Percentiles rank a stretch among this genome's conserved stretches.
Conservation (phyloP, 2,113 vertebrate species). For the Aphyosemion australe region DNA sequence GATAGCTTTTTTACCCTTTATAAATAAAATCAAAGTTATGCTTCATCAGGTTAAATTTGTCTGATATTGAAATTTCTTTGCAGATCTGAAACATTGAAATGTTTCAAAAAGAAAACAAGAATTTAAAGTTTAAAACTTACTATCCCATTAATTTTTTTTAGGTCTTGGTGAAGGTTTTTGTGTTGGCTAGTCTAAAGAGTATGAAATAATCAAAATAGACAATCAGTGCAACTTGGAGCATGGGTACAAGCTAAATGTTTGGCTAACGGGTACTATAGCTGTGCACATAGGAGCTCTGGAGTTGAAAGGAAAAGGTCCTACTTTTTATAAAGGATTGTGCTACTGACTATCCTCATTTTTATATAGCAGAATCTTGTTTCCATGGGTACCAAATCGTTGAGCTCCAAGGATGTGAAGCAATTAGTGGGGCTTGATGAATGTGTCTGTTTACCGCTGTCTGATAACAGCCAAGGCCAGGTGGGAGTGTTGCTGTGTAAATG, state of each 20-base stretch:
- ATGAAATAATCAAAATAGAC: too few species aligned
- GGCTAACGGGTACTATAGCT: conserved; percentile 7
- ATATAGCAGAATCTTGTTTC: conserved; percentile 72
- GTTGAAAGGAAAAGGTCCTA: conserved; percentile 41
- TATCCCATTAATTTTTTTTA: neutral
- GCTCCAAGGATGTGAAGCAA: conserved; percentile 74
- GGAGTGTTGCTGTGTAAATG: conserved; percentile 29
- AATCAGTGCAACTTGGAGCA: too few species aligned
- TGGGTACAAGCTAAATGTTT: neutral
- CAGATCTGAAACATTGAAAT: too few species aligned
- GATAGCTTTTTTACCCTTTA: too few species aligned
- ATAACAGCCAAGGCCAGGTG: conserved; percentile 66
- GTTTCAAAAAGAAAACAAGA: too few species aligned
- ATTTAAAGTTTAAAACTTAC: neutral
- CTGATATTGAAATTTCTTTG: too few species aligned
- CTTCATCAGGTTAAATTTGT: too few species aligned
- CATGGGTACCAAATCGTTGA: conserved; percentile 74
- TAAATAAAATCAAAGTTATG: too few species aligned
- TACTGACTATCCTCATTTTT: conserved; percentile 60
- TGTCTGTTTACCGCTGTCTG: conserved; percentile 71
- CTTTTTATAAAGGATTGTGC: conserved; percentile 48
- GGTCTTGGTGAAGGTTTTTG: too few species aligned
- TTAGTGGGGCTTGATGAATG: conserved; percentile 76
- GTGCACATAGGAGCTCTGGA: conserved; percentile 17
- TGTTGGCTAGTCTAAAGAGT: too few species aligned